Evolutionary conservation across 2,113 vertebrate species (phyloP), one percentile per base, ranked within the genome.

Genomic region (Polypterus bichir): DNA sequence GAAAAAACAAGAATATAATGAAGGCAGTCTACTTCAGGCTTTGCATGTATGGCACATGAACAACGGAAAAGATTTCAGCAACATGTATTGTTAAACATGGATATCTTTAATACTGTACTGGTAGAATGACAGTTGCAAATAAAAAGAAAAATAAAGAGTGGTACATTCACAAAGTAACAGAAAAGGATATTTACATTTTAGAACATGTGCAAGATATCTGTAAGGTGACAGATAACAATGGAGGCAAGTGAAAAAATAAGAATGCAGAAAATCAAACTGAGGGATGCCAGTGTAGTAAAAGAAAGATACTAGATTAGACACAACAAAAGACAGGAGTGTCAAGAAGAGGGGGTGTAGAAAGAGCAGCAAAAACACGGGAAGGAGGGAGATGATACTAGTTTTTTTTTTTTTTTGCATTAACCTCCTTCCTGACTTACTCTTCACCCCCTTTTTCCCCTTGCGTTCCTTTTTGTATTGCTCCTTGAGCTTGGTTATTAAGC

Each of bases 401-500:
- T 9, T 11, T 8, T 11, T 27, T 52, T 59, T 59, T 68, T 71
- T 67, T 44, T 69, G 77, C 73, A 81, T 76, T 83, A 78, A 61
- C 53, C 68, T 71, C 76, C 84, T 83, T 83, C 85, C 81, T 84
- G 82, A 97, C 96, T 99, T 97, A 99, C 96, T 97, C 96, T 99
- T 99, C 86, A 96, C 96, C 88, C 95, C 96, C 76, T 98, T 99
- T 89, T 99, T 97, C 77, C 93, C 93, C 88, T 96, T 99, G 86
- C 96, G 94, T 84, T 99, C 96, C 94, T 98, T 97, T 92, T 90
- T 98, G 96, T 99, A 98, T 86, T 97, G 92, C 81, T 99, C 96
- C 93, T 99, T 99, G 83, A 98, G 96, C 87, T 97, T 97, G 87
- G 90, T 95, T 89, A 99, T 97, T 86, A 97, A 85, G 86, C 92